Conservation (phyloP, 2,113 vertebrate genomes). For the Syngnathus typhle region DNA sequence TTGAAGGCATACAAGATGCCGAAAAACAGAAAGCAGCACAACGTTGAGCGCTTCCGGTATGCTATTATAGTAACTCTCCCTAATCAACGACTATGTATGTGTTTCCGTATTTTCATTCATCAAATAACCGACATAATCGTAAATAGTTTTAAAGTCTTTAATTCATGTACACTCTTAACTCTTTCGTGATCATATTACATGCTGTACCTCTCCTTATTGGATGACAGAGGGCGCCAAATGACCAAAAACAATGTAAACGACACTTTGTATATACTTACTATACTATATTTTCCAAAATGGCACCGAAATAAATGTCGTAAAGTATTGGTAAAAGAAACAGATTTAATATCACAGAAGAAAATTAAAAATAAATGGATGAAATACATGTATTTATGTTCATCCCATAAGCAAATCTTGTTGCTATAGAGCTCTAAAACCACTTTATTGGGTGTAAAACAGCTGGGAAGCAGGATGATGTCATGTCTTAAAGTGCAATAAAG, state of each 20-base stretch:
- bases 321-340: no score
- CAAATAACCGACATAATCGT: background rate
- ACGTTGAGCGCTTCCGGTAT: background rate
- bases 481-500: conserved; percentile 3
- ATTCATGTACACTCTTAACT: background rate
- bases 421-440: background rate
- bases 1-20: background rate
- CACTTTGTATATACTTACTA: no score
- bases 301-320: background rate
- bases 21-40: background rate
- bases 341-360: background rate
- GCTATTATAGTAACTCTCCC: background rate
- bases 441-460: background rate
- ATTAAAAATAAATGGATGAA: background rate
- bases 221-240: conserved; percentile 53
- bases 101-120: background rate
- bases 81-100: background rate
- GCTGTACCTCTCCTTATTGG: background rate
- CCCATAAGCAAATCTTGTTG: background rate
- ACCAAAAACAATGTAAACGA: conserved; percentile 19
- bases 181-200: background rate
- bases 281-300: background rate
- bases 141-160: background rate
- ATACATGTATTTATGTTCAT: background rate
- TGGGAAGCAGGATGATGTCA: conserved; percentile 41